These are phyloP conservation scores for Archips crataeganus DNA, from an alignment of 2,888 invertebrate genomes.

Conservation along the genomic window DNA sequence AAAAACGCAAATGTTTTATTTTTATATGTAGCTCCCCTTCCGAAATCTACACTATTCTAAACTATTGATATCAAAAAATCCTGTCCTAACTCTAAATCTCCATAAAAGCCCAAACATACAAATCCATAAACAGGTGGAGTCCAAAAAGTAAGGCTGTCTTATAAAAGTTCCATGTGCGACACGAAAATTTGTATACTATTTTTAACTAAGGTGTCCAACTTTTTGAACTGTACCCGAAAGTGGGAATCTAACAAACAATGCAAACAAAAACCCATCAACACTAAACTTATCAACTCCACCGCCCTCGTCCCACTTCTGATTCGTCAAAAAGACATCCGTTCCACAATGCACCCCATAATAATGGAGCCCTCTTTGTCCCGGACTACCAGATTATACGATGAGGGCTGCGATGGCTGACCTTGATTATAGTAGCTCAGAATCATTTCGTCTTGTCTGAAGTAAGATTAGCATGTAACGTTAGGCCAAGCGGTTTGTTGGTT, in stretches of 20 bases:
- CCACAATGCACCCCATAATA: constrained; percentile 16
- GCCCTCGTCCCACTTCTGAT: constrained; percentile 29
- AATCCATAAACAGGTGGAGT: not conserved
- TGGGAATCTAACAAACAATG: not conserved
- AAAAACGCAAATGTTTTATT: no score
- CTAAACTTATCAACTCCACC: not conserved
- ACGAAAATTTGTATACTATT: no score
- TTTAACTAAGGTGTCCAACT: no score
- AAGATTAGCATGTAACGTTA: constrained; percentile 1
- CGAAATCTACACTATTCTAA: not conserved
- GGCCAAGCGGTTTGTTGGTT: not conserved
- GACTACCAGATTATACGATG: constrained; percentile 26
- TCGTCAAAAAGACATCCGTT: constrained; percentile 31
- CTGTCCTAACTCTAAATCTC: no score
- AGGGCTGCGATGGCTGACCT: constrained; percentile 13
- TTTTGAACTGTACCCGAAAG: no score
- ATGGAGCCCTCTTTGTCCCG: constrained; percentile 2
- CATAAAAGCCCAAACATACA: no score
- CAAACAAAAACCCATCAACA: constrained; percentile 1
- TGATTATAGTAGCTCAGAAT: constrained; percentile 30
- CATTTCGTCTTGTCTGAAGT: constrained; percentile 15
- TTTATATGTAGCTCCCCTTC: no score
- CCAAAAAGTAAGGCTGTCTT: no score
- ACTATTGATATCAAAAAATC: no score
- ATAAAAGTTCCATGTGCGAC: no score